These are phyloP conservation scores for Cephus pulcher DNA, from an alignment of 2,888 invertebrate genomes.

Conservation along the genomic window DNA sequence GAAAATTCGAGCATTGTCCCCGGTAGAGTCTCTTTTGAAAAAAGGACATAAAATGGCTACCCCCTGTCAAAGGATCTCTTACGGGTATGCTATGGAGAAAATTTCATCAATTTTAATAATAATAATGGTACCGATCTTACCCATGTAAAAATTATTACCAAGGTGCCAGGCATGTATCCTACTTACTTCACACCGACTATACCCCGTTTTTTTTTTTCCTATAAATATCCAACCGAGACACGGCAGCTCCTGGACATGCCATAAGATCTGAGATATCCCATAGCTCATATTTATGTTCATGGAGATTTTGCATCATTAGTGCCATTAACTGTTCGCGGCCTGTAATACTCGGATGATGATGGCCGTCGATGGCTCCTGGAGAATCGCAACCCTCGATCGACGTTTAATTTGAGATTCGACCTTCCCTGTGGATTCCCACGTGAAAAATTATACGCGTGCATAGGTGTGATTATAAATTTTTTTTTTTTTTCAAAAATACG, in stretches of 20 bases:
- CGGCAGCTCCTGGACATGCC: slow-evolving; percentile 49
- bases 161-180: background rate
- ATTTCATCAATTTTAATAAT: background rate
- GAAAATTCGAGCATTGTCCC: background rate
- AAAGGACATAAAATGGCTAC: background rate
- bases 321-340: slow-evolving; percentile 62
- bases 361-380: background rate
- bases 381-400: background rate
- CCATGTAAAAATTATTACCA: background rate
- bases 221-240: slow-evolving; percentile 50
- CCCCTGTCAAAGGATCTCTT: no score
- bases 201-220: slow-evolving; percentile 5
- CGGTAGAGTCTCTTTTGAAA: background rate
- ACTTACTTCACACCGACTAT: background rate
- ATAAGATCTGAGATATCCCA: slow-evolving; percentile 60
- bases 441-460: background rate
- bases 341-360: slow-evolving; percentile 42
- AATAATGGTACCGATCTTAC: background rate
- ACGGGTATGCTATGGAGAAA: no score
- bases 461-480: background rate
- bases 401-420: background rate
- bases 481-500: background rate
- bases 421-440: background rate
- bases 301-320: slow-evolving; percentile 66
- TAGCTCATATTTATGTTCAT: slow-evolving; percentile 62